Evolutionary conservation across 2,888 invertebrate species (phyloP).

Genomic region (Drosophila robusta): DNA sequence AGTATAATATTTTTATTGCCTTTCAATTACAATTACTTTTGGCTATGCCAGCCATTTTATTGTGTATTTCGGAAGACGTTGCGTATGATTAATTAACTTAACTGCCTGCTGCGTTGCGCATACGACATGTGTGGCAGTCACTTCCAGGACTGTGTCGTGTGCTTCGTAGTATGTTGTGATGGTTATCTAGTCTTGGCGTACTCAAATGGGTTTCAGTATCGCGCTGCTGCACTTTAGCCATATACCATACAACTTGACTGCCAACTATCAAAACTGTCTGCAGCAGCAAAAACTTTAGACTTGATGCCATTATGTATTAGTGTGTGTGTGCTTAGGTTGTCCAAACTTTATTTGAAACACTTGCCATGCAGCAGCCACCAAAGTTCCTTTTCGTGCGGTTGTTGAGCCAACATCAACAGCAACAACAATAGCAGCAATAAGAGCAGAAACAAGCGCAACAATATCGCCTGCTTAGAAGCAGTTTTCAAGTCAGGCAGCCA

Average conservation of each 20-base stretch:
- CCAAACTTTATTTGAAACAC: slow-evolving; percentile 46
- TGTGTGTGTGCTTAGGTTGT: slow-evolving; percentile 19
- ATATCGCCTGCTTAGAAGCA: slow-evolving; percentile 47
- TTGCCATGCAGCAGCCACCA: slow-evolving; percentile 32
- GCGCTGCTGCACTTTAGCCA: slow-evolving; percentile 43
- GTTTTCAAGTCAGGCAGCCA: slow-evolving; percentile 65
- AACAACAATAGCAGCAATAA: slow-evolving; percentile 14
- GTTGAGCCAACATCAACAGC: slow-evolving; percentile 41
- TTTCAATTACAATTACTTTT: background rate
- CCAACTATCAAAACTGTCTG: slow-evolving; percentile 72
- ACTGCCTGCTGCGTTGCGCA: slow-evolving; percentile 31
- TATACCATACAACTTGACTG: slow-evolving; percentile 50
- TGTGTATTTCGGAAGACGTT: slow-evolving; percentile 38
- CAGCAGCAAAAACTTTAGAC: slow-evolving; percentile 55
- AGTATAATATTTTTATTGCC: background rate
- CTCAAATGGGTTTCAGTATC: slow-evolving; percentile 38
- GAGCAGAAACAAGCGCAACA: slow-evolving; percentile 20
- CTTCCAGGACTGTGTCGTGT: background rate
- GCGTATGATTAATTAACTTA: slow-evolving; percentile 63
- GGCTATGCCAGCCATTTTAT: slow-evolving; percentile 9
- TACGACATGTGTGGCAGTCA: slow-evolving; percentile 31
- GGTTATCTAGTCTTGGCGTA: slow-evolving; percentile 40
- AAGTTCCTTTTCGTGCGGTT: slow-evolving; percentile 64
- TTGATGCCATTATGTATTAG: slow-evolving; percentile 10
- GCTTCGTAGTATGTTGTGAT: slow-evolving; percentile 36